Base-by-base conservation (phyloP, 1,140 invertebrate genomes). In the Drosophila tristis region DNA sequence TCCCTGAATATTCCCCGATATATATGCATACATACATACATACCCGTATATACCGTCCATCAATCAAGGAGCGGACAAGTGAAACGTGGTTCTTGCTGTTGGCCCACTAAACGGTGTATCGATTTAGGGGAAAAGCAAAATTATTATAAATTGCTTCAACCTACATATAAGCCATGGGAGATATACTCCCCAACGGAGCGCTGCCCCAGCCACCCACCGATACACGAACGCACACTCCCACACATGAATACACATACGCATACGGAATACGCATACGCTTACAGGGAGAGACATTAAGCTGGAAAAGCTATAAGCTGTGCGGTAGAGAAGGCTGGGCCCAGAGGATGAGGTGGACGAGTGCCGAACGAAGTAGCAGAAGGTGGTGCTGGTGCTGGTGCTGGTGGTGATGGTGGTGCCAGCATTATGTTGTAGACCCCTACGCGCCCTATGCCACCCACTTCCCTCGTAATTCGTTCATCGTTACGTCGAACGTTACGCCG, bases 81-180 rank as follows among this genome's bases (percentile, higher is more conserved):
- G 13, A 15, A n/a, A 35, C 13, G 20, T 20, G 35, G 35, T 5
- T 39, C 11, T 39, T 20, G 16, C 3, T 4, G 25, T 29, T 49
- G 53, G 4, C 68, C 48, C 56, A 75, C 59, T 78, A 73, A 81
- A 63, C 57, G 76, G 44, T 67, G 66, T 90, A 89, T 89, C 84
- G 84, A 89, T 89, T 89, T 85, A 58, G 81, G 74, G 39, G 15
- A 56, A 70, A 26, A 54, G 81, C 79, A 90, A 90, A 85, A 84
- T 90, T 90, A 90, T 90, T 91, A 90, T 91, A 91, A 90, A 90
- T 91, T 90, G 84, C 78, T 85, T 78, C 89, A 91, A 90, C 89
- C 89, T 91, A 90, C 82, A 90, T 84, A 89, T 90, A 89, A 90
- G 73, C 73, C 75, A 74, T 76, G 67, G 77, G 74, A 82, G 79